Percentiles rank a stretch among this genome's conserved stretches.
phyloP scores from a whole-genome alignment of 2,888 invertebrate species.

The Nebria salina region DNA sequence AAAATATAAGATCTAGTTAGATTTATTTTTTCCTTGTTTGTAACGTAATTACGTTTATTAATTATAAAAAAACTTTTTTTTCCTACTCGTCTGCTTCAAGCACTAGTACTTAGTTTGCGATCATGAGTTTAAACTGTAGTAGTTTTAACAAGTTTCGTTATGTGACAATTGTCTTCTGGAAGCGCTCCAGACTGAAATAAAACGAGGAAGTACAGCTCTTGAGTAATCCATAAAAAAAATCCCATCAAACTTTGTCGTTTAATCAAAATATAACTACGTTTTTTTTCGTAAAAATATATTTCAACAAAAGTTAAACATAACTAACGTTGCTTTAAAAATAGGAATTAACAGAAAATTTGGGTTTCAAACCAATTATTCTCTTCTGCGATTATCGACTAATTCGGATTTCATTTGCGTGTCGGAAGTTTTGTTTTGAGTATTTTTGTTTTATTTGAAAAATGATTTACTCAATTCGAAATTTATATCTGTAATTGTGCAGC shows the following conservation, averaged over 20 bases:
- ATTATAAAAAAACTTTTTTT: background rate
- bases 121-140: slow-evolving; percentile 4
- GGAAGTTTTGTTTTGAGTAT: background rate
- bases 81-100: background rate
- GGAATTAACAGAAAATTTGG: too few relatives aligned
- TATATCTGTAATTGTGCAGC: background rate
- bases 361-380: too few relatives aligned
- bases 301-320: background rate
- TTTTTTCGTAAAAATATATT: background rate
- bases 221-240: background rate
- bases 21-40: background rate
- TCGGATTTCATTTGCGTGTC: background rate
- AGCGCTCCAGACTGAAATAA: background rate
- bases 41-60: background rate
- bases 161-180: background rate
- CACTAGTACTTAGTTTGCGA: slow-evolving; percentile 2
- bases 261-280: background rate
- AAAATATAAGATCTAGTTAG: background rate
- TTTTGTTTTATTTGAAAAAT: background rate
- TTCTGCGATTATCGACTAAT: background rate
- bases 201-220: background rate
- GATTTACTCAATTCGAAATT: background rate
- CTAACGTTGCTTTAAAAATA: background rate
- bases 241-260: background rate
- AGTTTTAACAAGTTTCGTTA: background rate